Evolutionary conservation across 1,140 invertebrate species (phyloP).

Genomic region (Gonioctena quinquepunctata): DNA sequence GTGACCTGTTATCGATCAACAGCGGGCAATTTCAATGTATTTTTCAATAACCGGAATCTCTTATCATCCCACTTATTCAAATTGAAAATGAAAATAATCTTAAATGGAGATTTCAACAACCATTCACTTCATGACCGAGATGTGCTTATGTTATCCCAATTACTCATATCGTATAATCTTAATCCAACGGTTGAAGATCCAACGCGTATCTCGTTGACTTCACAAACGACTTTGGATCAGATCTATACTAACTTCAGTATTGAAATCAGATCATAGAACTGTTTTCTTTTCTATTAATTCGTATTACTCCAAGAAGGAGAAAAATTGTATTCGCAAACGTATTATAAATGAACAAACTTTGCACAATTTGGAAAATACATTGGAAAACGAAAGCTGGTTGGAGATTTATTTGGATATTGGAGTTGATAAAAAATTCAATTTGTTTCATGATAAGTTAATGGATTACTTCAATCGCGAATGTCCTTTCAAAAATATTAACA

Average conservation of each 20-base stretch:
- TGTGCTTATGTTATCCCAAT: conserved; percentile 1
- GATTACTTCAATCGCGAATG: too few species aligned
- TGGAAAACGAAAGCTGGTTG: too few species aligned
- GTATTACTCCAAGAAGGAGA: too few species aligned
- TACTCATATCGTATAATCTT: not conserved
- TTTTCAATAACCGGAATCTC: not conserved
- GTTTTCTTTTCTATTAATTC: not conserved
- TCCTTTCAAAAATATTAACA: too few species aligned
- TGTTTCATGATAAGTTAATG: too few species aligned
- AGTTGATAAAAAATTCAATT: too few species aligned
- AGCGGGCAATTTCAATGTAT: not conserved
- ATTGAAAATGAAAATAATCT: not conserved
- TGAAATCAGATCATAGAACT: not conserved
- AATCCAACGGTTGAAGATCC: not conserved
- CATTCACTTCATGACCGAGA: not conserved
- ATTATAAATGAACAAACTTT: too few species aligned
- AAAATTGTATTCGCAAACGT: too few species aligned
- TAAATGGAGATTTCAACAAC: not conserved
- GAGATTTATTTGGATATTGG: too few species aligned
- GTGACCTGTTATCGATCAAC: not conserved
- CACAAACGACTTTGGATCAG: not conserved
- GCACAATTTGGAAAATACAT: too few species aligned
- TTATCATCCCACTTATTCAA: not conserved
- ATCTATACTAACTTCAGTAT: not conserved
- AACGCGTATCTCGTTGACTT: not conserved